Evolutionary conservation across 64 coral and sea anemone species (phyloP).

Genomic region (Astreopora myriophthalma): DNA sequence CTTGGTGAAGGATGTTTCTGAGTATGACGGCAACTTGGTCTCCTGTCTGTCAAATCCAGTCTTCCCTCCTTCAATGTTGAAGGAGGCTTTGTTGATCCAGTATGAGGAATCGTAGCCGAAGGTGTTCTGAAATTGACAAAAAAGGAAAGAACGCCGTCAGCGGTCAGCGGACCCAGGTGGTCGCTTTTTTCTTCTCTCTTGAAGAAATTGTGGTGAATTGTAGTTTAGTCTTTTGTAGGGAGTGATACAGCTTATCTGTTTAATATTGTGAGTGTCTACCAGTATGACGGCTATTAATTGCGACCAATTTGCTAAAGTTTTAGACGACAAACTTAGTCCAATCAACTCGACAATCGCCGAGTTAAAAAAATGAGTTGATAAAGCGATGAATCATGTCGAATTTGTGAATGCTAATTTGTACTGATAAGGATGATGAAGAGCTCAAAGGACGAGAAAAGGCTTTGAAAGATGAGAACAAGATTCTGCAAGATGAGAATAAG

Average conservation of each 20-base stretch:
- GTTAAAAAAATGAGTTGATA: not conserved
- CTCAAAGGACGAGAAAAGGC: not conserved
- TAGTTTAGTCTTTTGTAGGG: not conserved
- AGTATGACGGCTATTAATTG: not conserved
- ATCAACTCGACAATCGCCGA: not conserved
- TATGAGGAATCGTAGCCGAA: not conserved
- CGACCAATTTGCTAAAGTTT: not conserved
- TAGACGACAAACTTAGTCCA: constrained; percentile 2
- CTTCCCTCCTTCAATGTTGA: not conserved
- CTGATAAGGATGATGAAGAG: not conserved
- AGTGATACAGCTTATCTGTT: not conserved
- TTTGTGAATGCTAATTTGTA: not conserved
- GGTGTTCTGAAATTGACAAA: not conserved
- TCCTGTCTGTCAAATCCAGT: not conserved
- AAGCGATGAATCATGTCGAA: not conserved
- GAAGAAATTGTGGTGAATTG: not conserved
- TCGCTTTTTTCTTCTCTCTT: not conserved
- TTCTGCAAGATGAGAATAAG: not conserved
- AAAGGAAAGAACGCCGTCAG: too few relatives aligned
- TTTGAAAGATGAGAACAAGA: not conserved
- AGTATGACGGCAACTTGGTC: not conserved
- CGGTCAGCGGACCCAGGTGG: not conserved
- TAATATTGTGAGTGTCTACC: not conserved
- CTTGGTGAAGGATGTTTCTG: not conserved
- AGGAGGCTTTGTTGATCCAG: not conserved